Percentiles rank a stretch among this genome's conserved stretches.
These are phyloP conservation scores for Oceanites oceanicus DNA, from an alignment of 2,113 vertebrate species.

Conservation along the genomic window DNA sequence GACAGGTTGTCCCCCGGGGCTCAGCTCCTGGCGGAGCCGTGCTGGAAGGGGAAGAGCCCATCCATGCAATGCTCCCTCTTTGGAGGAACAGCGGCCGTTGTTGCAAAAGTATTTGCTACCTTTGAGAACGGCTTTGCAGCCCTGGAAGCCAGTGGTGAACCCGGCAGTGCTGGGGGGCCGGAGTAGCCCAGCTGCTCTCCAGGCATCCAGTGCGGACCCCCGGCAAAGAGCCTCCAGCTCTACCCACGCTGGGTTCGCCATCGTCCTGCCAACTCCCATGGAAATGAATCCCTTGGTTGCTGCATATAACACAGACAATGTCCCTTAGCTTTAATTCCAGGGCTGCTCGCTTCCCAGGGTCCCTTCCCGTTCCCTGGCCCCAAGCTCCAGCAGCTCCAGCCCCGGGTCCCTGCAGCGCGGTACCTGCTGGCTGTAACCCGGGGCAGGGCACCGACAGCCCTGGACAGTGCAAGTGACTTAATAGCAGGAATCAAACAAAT, in stretches of 20 bases:
- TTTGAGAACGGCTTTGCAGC: background rate
- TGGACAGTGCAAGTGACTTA: too few relatives aligned
- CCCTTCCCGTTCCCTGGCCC: background rate
- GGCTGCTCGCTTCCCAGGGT: background rate
- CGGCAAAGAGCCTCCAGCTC: background rate
- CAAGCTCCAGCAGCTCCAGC: background rate
- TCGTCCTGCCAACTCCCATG: accelerated
- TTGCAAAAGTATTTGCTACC: background rate
- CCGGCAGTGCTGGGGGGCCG: background rate
- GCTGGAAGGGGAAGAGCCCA: background rate
- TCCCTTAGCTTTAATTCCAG: background rate
- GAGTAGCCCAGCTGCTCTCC: background rate
- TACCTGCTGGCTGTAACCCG: accelerated
- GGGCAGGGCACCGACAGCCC: background rate
- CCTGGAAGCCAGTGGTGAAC: background rate
- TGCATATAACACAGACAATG: accelerated
- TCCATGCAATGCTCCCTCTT: background rate
- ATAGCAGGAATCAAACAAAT: background rate
- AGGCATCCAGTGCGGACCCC: background rate
- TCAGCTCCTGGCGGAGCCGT: background rate
- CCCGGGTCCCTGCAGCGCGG: too few relatives aligned
- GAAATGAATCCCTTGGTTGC: background rate
- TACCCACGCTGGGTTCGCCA: background rate
- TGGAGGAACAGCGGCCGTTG: accelerated
- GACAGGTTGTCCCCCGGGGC: background rate